Base-by-base conservation (phyloP, 2,888 invertebrate genomes). In the Arge pagana region DNA sequence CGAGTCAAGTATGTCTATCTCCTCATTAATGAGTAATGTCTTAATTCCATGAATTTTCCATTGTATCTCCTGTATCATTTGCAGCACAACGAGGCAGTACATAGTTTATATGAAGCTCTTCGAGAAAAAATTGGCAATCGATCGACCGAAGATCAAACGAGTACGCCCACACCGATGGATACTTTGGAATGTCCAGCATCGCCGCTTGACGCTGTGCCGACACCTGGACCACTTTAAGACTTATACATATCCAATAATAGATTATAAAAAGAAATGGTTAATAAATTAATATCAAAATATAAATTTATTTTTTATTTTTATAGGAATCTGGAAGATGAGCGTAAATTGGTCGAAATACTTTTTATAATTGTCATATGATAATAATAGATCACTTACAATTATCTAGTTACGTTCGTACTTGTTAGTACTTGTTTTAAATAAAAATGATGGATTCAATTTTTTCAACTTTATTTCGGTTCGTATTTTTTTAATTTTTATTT, bases 21-120 rank as follows among this genome's bases (percentile, higher is more conserved):
- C n/a, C n/a, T n/a, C 13, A 33, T 23, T 45, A 42, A 35, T 15
- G 33, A 21, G 37, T 36, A 30, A 16, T 43, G 21, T 50, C 26
- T 31, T 39, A 1, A 43, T 4, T 21, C 19, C 10, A 6, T 6
- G 30, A 33, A 31, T 11, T 24, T 6, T 36, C n/a, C n/a, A 19
- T 24, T 19, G 18, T 33, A 11, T 39, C 21, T 28, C 18, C 39
- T 8, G 5, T 26, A 26, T 50, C 7, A 30, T 31, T 36, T 65
- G 33, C 86, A 93, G 74, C 93, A 93, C 70, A 90, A 89, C 74
- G 93, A 93, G 68, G 87, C 88, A 55, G 90, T 93, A 0, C 91
- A 92, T 66, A 86, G 82, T 66, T 77, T 92, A 21, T 91, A 91
- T 77, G 87, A 88, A 69, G 79, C 85, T 18, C 79, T 94, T 52